Percentiles rank a stretch among this genome's conserved stretches.
Conservation (phyloP, 2,888 invertebrate species). For the Terebella lapidaria region DNA sequence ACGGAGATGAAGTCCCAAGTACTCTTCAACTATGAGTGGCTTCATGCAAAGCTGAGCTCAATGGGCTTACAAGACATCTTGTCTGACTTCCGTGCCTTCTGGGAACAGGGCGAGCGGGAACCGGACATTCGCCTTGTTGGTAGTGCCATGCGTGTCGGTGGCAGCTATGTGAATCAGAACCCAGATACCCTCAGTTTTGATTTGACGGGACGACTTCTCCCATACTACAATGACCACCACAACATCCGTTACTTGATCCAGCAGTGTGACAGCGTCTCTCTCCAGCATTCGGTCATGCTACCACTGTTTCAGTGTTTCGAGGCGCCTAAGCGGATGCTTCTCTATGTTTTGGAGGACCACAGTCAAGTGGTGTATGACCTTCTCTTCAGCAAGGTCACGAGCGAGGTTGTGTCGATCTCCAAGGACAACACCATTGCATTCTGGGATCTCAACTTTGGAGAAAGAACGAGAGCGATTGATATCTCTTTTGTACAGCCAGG, state of each 20-base stretch:
- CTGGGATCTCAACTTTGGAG: constrained; percentile 26
- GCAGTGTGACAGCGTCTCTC: constrained; percentile 82
- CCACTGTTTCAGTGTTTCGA: constrained; percentile 29
- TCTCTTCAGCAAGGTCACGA: constrained; percentile 20
- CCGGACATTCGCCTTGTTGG: constrained; percentile 19
- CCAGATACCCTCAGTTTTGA: constrained; percentile 70
- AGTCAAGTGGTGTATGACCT: constrained; percentile 24
- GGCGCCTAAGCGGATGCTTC: constrained; percentile 24
- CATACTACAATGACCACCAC: constrained; percentile 71
- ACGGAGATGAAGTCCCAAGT: constrained; percentile 86
- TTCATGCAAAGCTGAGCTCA: constrained; percentile 87
- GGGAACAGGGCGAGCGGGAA: constrained; percentile 14
- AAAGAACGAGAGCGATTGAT: constrained; percentile 22
- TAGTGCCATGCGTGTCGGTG: constrained; percentile 25
- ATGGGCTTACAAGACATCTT: constrained; percentile 92
- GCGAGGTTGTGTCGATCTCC: constrained; percentile 26
- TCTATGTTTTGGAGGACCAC: constrained; percentile 28
- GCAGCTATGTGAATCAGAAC: constrained; percentile 26
- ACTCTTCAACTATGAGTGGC: constrained; percentile 92
- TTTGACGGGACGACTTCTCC: constrained; percentile 82
- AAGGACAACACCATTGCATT: constrained; percentile 26
- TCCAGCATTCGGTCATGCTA: constrained; percentile 59
- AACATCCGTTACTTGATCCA: constrained; percentile 77
- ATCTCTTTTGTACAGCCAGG: constrained; percentile 14
- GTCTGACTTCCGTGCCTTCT: constrained; percentile 67